Conservation (phyloP, 2,113 vertebrate species). For the Protobothrops flavoviridis region DNA sequence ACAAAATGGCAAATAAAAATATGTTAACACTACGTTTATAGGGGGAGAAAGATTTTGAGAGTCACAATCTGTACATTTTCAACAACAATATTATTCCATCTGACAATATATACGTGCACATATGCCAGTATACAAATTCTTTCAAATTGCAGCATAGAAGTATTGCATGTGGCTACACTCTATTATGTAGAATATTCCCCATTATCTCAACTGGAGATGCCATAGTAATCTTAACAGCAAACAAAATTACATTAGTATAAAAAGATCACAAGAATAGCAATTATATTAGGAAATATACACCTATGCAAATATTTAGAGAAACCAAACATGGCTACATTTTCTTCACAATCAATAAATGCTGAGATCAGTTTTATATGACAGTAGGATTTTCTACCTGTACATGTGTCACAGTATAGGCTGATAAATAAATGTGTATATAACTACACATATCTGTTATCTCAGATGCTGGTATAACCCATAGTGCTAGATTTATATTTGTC, state of each 20-base stretch:
- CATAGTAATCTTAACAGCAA: slow-evolving; percentile 33
- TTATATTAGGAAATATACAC: not conserved
- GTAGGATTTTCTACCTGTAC: not conserved
- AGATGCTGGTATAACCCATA: not conserved
- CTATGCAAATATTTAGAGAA: slow-evolving; percentile 7
- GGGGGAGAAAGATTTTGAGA: slow-evolving; percentile 43
- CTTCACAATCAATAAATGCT: not conserved
- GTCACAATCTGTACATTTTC: slow-evolving; percentile 47
- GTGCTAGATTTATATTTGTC: not conserved
- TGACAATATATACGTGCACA: slow-evolving; percentile 43
- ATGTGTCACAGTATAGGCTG: not conserved
- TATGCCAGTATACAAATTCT: slow-evolving; percentile 27
- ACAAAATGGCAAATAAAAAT: slow-evolving; percentile 56
- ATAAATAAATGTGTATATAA: not conserved
- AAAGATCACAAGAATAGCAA: slow-evolving; percentile 2
- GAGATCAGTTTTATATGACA: not conserved
- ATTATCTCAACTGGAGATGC: slow-evolving; percentile 6
- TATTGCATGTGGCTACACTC: slow-evolving; percentile 39
- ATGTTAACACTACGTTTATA: slow-evolving; percentile 47
- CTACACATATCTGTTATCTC: not conserved
- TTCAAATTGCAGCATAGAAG: slow-evolving; percentile 33
- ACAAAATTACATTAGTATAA: slow-evolving; percentile 11
- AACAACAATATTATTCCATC: slow-evolving; percentile 40
- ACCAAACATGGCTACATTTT: not conserved
- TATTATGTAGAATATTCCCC: slow-evolving; percentile 26